Evolutionary conservation across 2,113 vertebrate genomes (phyloP).

Genomic region (Cheirogaleus medius): DNA sequence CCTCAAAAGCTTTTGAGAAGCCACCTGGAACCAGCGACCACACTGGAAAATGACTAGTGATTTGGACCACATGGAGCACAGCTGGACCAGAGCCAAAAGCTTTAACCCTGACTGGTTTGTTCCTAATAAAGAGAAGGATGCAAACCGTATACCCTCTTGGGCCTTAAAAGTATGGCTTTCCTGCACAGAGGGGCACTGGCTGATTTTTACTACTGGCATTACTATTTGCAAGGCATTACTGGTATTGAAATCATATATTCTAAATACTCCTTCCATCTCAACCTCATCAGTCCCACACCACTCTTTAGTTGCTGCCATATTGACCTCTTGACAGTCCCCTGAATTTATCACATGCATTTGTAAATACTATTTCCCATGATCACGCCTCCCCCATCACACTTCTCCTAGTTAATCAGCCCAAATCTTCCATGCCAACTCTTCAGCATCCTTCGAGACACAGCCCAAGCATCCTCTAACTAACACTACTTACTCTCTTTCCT

Average conservation of each 20-base stretch:
- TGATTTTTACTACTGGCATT: neutral
- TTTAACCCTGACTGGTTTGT: neutral
- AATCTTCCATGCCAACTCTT: neutral
- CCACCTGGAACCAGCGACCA: conserved; percentile 13
- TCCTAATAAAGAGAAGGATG: neutral
- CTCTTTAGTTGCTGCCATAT: neutral
- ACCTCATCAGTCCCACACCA: neutral
- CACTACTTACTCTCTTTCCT: neutral
- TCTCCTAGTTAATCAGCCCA: neutral
- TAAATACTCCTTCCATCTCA: neutral
- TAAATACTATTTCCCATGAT: neutral
- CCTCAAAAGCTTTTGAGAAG: conserved; percentile 22
- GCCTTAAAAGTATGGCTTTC: neutral
- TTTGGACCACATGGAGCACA: neutral
- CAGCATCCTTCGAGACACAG: neutral
- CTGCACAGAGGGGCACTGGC: neutral
- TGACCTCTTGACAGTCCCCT: neutral
- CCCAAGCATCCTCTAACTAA: neutral
- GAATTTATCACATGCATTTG: neutral
- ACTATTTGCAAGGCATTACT: neutral
- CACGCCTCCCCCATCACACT: neutral
- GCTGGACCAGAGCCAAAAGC: neutral
- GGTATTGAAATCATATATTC: neutral
- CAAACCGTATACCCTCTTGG: neutral
- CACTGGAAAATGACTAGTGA: conserved; percentile 31